Base-by-base conservation (phyloP, 1,140 invertebrate genomes). In the Brevipalpus yothersi region DNA sequence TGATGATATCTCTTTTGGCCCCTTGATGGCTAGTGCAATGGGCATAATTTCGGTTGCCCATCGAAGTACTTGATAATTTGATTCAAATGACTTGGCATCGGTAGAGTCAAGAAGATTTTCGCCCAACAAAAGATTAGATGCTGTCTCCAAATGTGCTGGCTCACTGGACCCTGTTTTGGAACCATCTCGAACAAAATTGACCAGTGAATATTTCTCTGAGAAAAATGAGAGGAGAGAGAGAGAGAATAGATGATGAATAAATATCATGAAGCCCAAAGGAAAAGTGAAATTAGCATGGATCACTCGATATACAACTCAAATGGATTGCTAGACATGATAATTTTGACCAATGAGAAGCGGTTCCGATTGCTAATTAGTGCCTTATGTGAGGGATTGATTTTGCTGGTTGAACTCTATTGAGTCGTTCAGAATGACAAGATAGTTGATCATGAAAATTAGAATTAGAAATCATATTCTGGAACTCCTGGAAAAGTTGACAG, bases 21-120 rank as follows among this genome's bases (percentile, higher is more conserved):
- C 79, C 13, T 83, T 71, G 19, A 83, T 71, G 0, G 84, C 82
- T 3, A 87, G 72, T 2, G 84, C 82, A 0, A 85, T 82, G 1
- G 87, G 87, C 61, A 89, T 80, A 4, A 90, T 69, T 72, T 91
- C 86, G 7, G 84, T 88, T 0, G 83, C 82, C 19, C 90, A 72
- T 49, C 86, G 77, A 56, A 89, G 68, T 4, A 71, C 75, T 69
- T 88, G 83, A 71, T 72, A 72, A 17, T 69, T 68, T 63, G 62
- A 64, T 42, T 53, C 21, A 47, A 15, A 40, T 11, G 51, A 58
- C 1, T 21, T 40, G 23, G 58, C 54, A 8, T 54, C 58, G 1
- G 58, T 49, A n/a, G 39, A 56, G 15, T 54, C 55, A 19, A 62
- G 60, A 21, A 58, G 58, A 41, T 64, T 63, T 15, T 62, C 61